phyloP scores from a whole-genome alignment of 2,113 vertebrate species.

The Epinephelus fuscoguttatus region DNA sequence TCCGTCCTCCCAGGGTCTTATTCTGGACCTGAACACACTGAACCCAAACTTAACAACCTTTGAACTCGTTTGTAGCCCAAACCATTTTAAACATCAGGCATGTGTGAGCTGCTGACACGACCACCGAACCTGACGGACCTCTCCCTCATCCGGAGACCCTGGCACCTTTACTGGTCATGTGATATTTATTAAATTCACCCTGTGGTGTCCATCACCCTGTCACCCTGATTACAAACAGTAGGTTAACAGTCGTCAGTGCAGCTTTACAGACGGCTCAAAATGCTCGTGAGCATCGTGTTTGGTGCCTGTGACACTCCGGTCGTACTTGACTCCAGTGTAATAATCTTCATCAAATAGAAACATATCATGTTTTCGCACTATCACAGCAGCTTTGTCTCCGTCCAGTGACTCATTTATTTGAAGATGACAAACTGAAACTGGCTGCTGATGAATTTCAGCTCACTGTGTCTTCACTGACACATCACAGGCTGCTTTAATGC shows the following conservation, averaged over 20 bases:
- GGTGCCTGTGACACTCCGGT: constrained; percentile 7
- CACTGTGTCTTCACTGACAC: background rate
- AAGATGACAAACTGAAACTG: constrained; percentile 14
- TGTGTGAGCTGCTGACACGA: too few relatives aligned
- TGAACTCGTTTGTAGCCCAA: too few relatives aligned
- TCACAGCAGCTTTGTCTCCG: background rate
- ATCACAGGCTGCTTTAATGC: background rate
- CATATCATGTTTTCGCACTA: constrained; percentile 4
- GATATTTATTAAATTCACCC: background rate
- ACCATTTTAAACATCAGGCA: too few relatives aligned
- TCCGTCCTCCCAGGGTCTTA: background rate
- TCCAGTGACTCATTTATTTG: constrained; percentile 23
- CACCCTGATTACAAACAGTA: background rate
- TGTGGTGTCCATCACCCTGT: background rate
- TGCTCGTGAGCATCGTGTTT: background rate
- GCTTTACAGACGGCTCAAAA: background rate
- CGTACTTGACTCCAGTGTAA: constrained; percentile 26
- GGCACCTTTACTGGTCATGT: too few relatives aligned
- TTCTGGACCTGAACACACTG: background rate
- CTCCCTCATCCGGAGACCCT: too few relatives aligned
- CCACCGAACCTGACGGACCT: background rate
- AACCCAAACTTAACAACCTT: background rate
- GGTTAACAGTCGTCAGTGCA: too few relatives aligned
- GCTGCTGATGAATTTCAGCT: background rate
- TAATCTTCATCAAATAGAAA: constrained; percentile 43